A percentile compares a stretch with the other conserved stretches of the same genome.
These are phyloP conservation scores for Cenopis cana DNA, from an alignment of 2,888 invertebrate genomes.

Conservation along the genomic window DNA sequence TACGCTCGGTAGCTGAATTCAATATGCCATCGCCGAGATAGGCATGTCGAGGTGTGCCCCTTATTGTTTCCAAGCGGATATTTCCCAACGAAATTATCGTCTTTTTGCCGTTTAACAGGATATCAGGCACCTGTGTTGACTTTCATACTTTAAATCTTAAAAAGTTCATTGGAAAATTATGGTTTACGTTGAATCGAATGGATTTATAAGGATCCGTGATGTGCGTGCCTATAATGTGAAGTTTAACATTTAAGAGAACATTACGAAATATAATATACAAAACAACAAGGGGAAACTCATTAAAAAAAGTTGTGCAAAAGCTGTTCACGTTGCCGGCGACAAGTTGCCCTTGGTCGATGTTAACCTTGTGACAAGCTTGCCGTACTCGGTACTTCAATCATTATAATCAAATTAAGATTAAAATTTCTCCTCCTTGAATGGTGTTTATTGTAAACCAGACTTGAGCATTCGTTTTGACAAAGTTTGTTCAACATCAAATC, in stretches of 20 bases:
- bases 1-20: conserved; percentile 65
- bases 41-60: conserved; percentile 63
- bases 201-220: not conserved
- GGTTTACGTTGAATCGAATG: conserved; percentile 1
- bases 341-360: conserved; percentile 43
- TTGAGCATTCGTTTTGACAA: not conserved
- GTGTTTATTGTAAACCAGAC: not conserved
- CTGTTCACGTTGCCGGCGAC: conserved; percentile 36
- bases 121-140: conserved; percentile 7
- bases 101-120: conserved; percentile 47
- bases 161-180: not conserved
- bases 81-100: conserved; percentile 56
- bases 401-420: conserved; percentile 38
- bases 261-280: conserved; percentile 39
- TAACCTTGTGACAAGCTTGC: conserved; percentile 44
- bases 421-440: conserved; percentile 22
- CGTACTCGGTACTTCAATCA: conserved; percentile 34
- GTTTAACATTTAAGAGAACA: conserved; percentile 23
- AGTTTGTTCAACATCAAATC: not conserved
- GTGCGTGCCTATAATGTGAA: not conserved
- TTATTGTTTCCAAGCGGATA: conserved; percentile 74
- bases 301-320: conserved; percentile 45
- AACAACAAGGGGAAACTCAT: conserved; percentile 42
- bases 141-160: conserved; percentile 5
- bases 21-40: conserved; percentile 61